Base-by-base conservation (phyloP, 2,888 invertebrate species). In the Cartodere bifasciata region DNA sequence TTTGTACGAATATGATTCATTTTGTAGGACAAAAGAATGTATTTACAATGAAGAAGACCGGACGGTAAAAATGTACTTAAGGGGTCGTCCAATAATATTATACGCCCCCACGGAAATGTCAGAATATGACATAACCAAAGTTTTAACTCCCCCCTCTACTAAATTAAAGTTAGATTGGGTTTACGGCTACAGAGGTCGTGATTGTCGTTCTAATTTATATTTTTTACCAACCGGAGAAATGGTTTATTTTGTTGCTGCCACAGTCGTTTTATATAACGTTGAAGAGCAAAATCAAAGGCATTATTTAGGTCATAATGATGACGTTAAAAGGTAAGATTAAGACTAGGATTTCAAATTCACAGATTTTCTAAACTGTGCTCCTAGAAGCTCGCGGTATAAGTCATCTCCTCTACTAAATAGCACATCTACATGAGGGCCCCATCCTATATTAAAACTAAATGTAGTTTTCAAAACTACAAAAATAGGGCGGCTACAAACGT, bases 301-400 rank as follows among this genome's bases (percentile, higher is more conserved):
- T 58, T 94, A 94, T 65, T 65, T 81, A 16, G 92, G 87, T 1
- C 94, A 94, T 57, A 92, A 87, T 2, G 91, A 90, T 53, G 91
- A 92, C 56, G 82, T 94, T 42, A 90, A 88, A 63, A 86, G 82
- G 81, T 81, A n/a, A n/a, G n/a, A n/a, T n/a, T n/a, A n/a, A n/a
- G n/a, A n/a, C n/a, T n/a, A n/a, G n/a, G n/a, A n/a, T n/a, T n/a
- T n/a, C n/a, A n/a, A n/a, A n/a, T n/a, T n/a, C n/a, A n/a, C n/a
- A n/a, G n/a, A n/a, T n/a, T n/a, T n/a, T n/a, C n/a, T n/a, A n/a
- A n/a, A n/a, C n/a, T n/a, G n/a, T n/a, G n/a, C n/a, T n/a, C n/a
- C n/a, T n/a, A n/a, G n/a, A n/a, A n/a, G n/a, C n/a, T n/a, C n/a
- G n/a, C n/a, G n/a, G n/a, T n/a, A n/a, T n/a, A n/a, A n/a, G n/a